Base-by-base conservation (phyloP, 1,140 invertebrate species). In the Calliopsis andreniformis region DNA sequence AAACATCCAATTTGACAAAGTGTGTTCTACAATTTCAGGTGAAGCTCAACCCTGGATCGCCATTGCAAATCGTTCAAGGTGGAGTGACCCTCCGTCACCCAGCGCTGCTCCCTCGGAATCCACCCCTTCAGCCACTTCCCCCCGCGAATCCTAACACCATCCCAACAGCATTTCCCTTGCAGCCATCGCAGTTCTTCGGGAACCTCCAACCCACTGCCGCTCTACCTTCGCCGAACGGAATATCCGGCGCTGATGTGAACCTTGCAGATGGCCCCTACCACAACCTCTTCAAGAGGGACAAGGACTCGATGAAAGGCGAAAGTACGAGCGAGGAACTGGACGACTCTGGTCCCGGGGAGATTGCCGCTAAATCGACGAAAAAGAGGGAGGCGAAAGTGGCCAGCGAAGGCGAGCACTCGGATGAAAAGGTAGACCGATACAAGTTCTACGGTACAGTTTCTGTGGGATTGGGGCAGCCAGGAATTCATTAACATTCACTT, bases 31-130 rank as follows among this genome's bases (percentile, higher is more conserved):
- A 35, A 49, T 85, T 86, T 10, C 75, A 92, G 90, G 86, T 91
- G 25, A 92, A 91, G 72, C 86, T 92, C 43, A 92, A 92, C 83
- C 88, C 89, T 0, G 90, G 91, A 25, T 82, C 89, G 6, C 80
- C 87, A 28, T 35, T 91, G 7, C 91, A 92, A 64, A 85, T 91
- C 59, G 71, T 87, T 1, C 84, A 86, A 14, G 88, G 90, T 43
- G 91, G 91, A 2, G 83, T 92, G 18, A 91, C 89, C 10, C 67
- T 91, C 10, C 86, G 91, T 56, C 91, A 92, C 53, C 91, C 90
- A 0, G 73, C 77, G 39, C 39, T 91, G 23, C 16, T 78, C 18
- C 67, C 75, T 0, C 75, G 79, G 18, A 51, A 80, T 3, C 83
- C 86, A 14, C 58, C 86, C 0, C 88, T 85, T 0, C 90, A 87